phyloP scores from a whole-genome alignment of 2,888 invertebrate species.

The Platycheirus rosarum region DNA sequence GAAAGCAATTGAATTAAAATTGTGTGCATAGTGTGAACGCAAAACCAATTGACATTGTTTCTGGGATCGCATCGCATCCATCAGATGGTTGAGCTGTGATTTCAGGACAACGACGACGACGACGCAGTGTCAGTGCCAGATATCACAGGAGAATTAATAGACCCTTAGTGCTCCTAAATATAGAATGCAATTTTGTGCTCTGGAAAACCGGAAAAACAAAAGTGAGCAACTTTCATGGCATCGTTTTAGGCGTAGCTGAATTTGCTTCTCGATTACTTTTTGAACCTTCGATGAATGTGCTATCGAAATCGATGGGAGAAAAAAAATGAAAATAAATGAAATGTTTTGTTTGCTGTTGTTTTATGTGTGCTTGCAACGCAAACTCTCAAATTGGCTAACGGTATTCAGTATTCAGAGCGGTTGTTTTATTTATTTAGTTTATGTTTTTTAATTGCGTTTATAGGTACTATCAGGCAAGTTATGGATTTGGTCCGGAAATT shows the following conservation, averaged over 20 bases:
- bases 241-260: slow-evolving; percentile 46
- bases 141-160: background rate
- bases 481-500: too few relatives aligned
- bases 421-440: too few relatives aligned
- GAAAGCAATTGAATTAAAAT: slow-evolving; percentile 57
- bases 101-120: too few relatives aligned
- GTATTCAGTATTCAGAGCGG: too few relatives aligned
- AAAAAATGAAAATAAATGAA: too few relatives aligned
- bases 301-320: slow-evolving; percentile 24
- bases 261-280: slow-evolving; percentile 41
- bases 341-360: too few relatives aligned
- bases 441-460: too few relatives aligned
- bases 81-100: too few relatives aligned
- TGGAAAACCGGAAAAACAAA: slow-evolving; percentile 7
- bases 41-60: slow-evolving; percentile 55
- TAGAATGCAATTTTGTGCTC: slow-evolving; percentile 53
- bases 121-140: slow-evolving; percentile 3
- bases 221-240: slow-evolving; percentile 39
- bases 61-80: slow-evolving; percentile 15
- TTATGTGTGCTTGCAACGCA: too few relatives aligned
- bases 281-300: slow-evolving; percentile 27
- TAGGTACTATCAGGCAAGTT: too few relatives aligned
- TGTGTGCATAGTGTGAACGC: slow-evolving; percentile 28
- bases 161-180: slow-evolving; percentile 46
- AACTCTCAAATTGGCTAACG: too few relatives aligned